These are phyloP conservation scores for Drymonia ruficornis DNA, from an alignment of 2,888 invertebrate species.

Conservation along the genomic window DNA sequence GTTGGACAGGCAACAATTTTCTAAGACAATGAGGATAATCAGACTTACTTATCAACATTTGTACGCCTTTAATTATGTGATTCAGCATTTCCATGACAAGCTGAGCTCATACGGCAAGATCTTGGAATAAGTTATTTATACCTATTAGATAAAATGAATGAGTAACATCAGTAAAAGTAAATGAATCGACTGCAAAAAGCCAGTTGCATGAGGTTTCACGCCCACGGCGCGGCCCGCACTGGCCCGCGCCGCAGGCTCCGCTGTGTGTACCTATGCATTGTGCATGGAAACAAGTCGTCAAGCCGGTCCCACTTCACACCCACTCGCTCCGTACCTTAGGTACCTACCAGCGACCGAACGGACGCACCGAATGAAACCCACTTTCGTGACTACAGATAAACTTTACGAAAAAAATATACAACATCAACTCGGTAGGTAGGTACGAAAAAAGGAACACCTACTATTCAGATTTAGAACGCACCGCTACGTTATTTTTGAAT, in stretches of 20 bases:
- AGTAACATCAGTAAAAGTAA: constrained; percentile 36
- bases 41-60: neutral
- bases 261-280: constrained; percentile 53
- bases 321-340: constrained; percentile 58
- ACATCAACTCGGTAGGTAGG: neutral
- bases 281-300: constrained; percentile 59
- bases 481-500: constrained; percentile 37
- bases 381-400: constrained; percentile 10
- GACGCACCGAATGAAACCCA: constrained; percentile 38
- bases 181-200: constrained; percentile 60
- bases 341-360: constrained; percentile 50
- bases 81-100: constrained; percentile 3
- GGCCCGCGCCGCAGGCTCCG: constrained; percentile 20
- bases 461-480: constrained; percentile 32
- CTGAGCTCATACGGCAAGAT: constrained; percentile 17
- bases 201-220: constrained; percentile 32
- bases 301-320: constrained; percentile 75
- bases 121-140: constrained; percentile 22
- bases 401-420: neutral
- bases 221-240: constrained; percentile 33
- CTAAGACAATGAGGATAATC: neutral
- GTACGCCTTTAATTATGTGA: neutral
- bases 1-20: neutral
- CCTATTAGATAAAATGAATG: constrained; percentile 26
- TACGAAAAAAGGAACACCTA: constrained; percentile 27